Conservation (phyloP, 2,113 vertebrate genomes). For the Bostrychus sinensis region DNA sequence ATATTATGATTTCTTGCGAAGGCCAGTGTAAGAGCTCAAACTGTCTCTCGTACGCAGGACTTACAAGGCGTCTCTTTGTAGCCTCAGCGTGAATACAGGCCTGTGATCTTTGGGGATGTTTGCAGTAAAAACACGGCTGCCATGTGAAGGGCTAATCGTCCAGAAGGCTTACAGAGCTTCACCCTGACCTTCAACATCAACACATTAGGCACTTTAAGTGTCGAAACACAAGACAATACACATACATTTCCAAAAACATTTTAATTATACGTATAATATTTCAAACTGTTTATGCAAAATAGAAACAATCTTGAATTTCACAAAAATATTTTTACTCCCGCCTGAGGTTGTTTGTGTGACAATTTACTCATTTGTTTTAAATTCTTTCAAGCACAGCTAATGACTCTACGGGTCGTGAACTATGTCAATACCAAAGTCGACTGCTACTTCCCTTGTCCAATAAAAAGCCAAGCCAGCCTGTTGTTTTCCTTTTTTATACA, state of each 20-base stretch:
- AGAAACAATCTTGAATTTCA: not conserved
- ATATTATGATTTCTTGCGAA: slow-evolving; percentile 76
- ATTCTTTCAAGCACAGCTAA: slow-evolving; percentile 29
- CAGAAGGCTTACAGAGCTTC: slow-evolving; percentile 36
- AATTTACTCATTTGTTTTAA: not conserved
- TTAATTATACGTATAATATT: not conserved
- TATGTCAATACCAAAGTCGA: too few species aligned
- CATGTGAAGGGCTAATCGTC: slow-evolving; percentile 60
- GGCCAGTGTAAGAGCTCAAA: slow-evolving; percentile 43
- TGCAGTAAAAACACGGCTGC: slow-evolving; percentile 75
- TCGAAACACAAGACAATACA: not conserved
- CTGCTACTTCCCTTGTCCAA: too few species aligned
- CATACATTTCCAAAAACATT: not conserved
- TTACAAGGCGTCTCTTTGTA: slow-evolving; percentile 75
- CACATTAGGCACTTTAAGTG: slow-evolving; percentile 41
- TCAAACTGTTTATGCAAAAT: not conserved
- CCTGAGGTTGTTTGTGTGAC: not conserved
- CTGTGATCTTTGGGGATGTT: slow-evolving; percentile 76
- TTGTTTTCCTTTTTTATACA: too few species aligned
- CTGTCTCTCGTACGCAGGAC: slow-evolving; percentile 50
- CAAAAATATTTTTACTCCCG: not conserved
- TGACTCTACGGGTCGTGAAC: slow-evolving; percentile 12
- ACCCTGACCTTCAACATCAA: slow-evolving; percentile 54
- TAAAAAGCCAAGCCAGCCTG: too few species aligned
- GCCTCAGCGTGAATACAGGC: slow-evolving; percentile 61